phyloP scores from a whole-genome alignment of 2,888 invertebrate genomes.

The Argynnis bischoffii region DNA sequence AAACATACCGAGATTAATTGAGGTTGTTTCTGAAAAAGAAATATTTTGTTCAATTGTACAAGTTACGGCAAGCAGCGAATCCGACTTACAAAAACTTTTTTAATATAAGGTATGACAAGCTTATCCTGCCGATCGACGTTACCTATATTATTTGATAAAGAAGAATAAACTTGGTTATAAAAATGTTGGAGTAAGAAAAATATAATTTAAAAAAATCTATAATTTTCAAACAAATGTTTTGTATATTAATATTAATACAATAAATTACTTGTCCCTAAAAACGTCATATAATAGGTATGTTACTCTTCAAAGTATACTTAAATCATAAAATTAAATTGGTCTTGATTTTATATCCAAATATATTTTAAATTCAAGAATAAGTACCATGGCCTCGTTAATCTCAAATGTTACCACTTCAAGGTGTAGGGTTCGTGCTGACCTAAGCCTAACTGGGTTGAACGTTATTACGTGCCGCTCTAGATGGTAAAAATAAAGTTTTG shows the following conservation, averaged over 20 bases:
- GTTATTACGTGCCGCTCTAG: slow-evolving; percentile 37
- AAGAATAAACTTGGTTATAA: background rate
- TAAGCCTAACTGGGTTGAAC: slow-evolving; percentile 38
- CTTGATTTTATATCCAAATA: slow-evolving; percentile 65
- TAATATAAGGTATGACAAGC: slow-evolving; percentile 72
- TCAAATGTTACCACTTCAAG: slow-evolving; percentile 33
- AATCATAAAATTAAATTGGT: too few relatives aligned
- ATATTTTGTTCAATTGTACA: slow-evolving; percentile 41
- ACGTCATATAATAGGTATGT: too few relatives aligned
- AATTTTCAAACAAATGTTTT: background rate
- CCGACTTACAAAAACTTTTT: slow-evolving; percentile 73
- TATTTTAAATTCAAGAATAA: slow-evolving; percentile 66
- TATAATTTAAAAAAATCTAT: slow-evolving; percentile 29
- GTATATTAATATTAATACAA: too few relatives aligned
- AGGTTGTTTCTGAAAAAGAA: slow-evolving; percentile 11
- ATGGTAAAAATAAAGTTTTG: slow-evolving; percentile 33
- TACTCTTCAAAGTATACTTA: too few relatives aligned
- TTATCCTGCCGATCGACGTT: slow-evolving; percentile 67
- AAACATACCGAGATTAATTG: too few relatives aligned
- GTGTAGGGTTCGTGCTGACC: slow-evolving; percentile 34
- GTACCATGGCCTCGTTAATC: slow-evolving; percentile 37
- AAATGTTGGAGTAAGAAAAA: background rate
- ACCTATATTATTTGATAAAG: slow-evolving; percentile 49
- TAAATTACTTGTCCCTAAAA: too few relatives aligned
- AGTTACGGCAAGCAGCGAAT: slow-evolving; percentile 44